Base-by-base conservation (phyloP, 1,140 invertebrate species). In the Ceratosolen fusciceps region DNA sequence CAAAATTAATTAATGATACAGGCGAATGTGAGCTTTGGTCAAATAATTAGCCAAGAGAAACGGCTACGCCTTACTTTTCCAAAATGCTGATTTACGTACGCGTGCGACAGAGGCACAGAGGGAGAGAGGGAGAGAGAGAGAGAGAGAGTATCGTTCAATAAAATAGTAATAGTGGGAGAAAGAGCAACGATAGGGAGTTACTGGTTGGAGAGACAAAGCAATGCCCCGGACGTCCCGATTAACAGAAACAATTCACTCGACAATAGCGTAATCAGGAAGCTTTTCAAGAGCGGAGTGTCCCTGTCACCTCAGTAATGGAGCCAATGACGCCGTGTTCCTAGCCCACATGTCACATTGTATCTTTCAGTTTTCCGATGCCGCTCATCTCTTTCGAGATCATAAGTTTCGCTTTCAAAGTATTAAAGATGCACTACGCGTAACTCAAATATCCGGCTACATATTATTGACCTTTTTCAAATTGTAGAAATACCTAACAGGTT, bases 221-320 rank as follows among this genome's bases (percentile, higher is more conserved):
- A 83, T 85, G 82, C 81, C 77, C 47, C 74, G 80, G 79, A 80
- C 82, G 82, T 84, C 79, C 72, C 85, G 86, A 88, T 87, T 87
- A 87, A 87, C 84, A 83, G 87, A 87, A 87, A 87, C 86, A 86
- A 86, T 83, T 84, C 77, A 71, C 49, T 7, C 77, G 79, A 88
- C 87, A 88, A 88, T 88, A 84, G 84, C 81, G 87, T 87, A 88
- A 88, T 88, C 87, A 88, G 84, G 77, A 82, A 82, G 87, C 86
- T 87, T 88, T 87, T 86, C 85, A 83, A 83, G n/a, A 26, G 19
- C 80, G 82, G 77, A 37, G 65, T 74, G 80, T 82, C 85, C 82
- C 84, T 85, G 85, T 84, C 85, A 82, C 84, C 83, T 84, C 84
- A 83, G 83, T 83, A 86, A 84, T 86, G 82, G 83, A 82, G 80